Evolutionary conservation across 2,797 vertebrate species (phyloP), one percentile per base, ranked within the genome.

Genomic region (Alcedo quadribrachys): DNA sequence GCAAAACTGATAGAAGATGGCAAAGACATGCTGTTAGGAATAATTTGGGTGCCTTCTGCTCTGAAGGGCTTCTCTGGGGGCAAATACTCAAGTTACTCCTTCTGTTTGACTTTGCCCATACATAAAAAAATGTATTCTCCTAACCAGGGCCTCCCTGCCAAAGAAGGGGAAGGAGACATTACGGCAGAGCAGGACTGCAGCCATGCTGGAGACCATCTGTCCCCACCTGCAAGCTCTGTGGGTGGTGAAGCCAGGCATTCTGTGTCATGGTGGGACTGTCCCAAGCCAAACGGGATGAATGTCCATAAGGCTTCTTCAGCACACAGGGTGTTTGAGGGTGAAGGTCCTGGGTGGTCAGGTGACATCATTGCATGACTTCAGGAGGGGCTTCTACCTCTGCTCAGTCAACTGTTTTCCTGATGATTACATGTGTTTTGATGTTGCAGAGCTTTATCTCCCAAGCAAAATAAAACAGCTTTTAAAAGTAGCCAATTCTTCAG

Each of bases 261-360:
- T 27, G 66, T 2, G 1, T 27, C 3, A 0, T 32, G 46, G 21
- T 62, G 81, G 27, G 37, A 32, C 62, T 32, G 20, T n/a, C 33
- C 35, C 8, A 3, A 50, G 18, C 14, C 35, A 61, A 15, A 0
- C 9, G 10, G 37, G 32, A 12, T 33, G 9, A 40, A 22, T 1
- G 1, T 46, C 45, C 11, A 7, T 3, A 8, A n/a, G 19, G n/a
- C 40, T 51, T 61, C 50, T 66, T 50, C 51, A 55, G 12, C 3
- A 1, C 2, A 0, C 0, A 3, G 28, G 14, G 21, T 9, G 2
- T 28, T 33, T 11, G 16, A 35, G 28, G 15, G 42, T 1, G 3
- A 35, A 0, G 2, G 27, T 32, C 53, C 27, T 55, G 19, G 46
- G n/a, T 9, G 4, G 25, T 37, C 50, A 28, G 30, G 10, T 21